Evolutionary conservation across 2,113 vertebrate species (phyloP).

Genomic region (Mesoclemmys tuberculata): DNA sequence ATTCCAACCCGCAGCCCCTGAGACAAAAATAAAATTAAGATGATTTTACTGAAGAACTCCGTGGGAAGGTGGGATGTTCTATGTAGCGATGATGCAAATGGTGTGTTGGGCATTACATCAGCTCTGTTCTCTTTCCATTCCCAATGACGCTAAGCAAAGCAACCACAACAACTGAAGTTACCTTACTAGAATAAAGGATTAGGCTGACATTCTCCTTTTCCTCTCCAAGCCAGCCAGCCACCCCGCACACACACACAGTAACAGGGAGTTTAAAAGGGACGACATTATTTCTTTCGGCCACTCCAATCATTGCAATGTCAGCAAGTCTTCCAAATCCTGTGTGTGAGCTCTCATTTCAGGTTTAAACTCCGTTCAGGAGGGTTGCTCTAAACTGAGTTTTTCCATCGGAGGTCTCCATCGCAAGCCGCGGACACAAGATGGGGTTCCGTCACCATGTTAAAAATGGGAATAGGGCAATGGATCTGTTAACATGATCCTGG

Average conservation of each 20-base stretch:
- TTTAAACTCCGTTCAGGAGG: neutral
- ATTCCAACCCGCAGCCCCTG: neutral
- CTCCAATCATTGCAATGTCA: rapidly evolving
- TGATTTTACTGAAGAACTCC: rapidly evolving
- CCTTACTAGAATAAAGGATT: neutral
- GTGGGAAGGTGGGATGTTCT: rapidly evolving
- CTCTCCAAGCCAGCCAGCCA: neutral
- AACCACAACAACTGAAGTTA: rapidly evolving
- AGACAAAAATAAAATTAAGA: neutral
- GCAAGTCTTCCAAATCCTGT: neutral
- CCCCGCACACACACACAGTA: rapidly evolving
- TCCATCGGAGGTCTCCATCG: neutral
- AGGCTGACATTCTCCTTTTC: neutral
- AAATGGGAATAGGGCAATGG: rapidly evolving
- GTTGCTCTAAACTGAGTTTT: neutral
- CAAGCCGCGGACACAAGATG: neutral
- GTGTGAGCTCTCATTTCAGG: rapidly evolving
- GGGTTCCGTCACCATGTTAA: neutral
- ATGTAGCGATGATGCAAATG: rapidly evolving
- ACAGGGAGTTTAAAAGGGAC: rapidly evolving
- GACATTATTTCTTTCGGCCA: neutral
- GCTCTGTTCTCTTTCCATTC: neutral
- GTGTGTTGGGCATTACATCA: no score
- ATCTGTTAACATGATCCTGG: no score
- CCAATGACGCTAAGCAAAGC: neutral